Percentiles rank a stretch among this genome's conserved stretches.
These are phyloP conservation scores for Ctena decussata DNA, from an alignment of 2,888 invertebrate genomes.

Conservation along the genomic window DNA sequence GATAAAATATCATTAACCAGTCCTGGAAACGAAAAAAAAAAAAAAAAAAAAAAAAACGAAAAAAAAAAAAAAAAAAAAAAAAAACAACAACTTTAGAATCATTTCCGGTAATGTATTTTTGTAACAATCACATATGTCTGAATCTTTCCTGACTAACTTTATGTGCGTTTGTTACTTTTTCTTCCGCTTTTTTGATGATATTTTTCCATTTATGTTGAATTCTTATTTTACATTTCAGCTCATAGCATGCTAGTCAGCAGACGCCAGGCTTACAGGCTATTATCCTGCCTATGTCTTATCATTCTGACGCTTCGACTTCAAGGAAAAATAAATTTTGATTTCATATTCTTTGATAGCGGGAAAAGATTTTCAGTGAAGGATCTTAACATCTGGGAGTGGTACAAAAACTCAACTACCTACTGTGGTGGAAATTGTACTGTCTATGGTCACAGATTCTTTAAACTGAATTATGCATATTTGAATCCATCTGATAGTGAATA, in stretches of 20 bases:
- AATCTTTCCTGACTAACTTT: too few species aligned
- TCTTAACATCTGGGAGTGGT: constrained; percentile 30
- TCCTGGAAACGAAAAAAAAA: too few species aligned
- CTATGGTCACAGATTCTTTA: constrained; percentile 48
- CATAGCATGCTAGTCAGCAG: neutral
- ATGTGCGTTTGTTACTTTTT: too few species aligned
- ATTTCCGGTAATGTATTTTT: too few species aligned
- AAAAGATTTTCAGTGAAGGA: neutral
- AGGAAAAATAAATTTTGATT: neutral
- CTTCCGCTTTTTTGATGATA: too few species aligned
- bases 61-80: too few species aligned
- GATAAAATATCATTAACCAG: too few species aligned
- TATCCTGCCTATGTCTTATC: neutral
- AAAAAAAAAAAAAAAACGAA: too few species aligned
- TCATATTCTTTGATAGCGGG: neutral
- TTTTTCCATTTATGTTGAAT: too few species aligned
- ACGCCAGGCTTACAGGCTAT: neutral
- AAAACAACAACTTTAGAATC: too few species aligned
- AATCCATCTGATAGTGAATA: constrained; percentile 25
- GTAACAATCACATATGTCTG: too few species aligned
- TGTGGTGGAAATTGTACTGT: constrained; percentile 51
- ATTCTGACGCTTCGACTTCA: neutral
- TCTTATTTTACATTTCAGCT: too few species aligned
- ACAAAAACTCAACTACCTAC: neutral
- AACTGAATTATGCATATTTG: constrained; percentile 31